Evolutionary conservation across 2,797 vertebrate genomes (phyloP).

Genomic region (Bucorvus abyssinicus): DNA sequence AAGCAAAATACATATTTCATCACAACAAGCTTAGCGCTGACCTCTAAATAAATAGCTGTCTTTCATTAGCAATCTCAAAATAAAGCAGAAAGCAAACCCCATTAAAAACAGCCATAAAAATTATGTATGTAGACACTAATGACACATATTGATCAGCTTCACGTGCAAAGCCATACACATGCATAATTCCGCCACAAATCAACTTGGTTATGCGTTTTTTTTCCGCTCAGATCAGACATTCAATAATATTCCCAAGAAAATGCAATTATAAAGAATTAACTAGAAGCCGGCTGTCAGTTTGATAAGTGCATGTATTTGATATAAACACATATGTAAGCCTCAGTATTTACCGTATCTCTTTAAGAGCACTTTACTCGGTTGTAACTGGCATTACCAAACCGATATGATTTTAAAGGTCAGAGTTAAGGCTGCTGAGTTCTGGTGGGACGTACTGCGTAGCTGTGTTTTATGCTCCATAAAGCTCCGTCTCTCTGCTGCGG

Average conservation of each 20-base stretch:
- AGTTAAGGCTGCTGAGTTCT: constrained; percentile 9
- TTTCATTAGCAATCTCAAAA: constrained; percentile 62
- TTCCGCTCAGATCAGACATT: not conserved
- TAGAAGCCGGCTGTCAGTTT: constrained; percentile 1
- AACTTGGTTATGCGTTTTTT: not conserved
- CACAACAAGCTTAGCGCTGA: constrained; percentile 53
- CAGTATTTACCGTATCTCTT: not conserved
- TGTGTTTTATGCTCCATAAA: constrained; percentile 14
- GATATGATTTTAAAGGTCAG: not conserved
- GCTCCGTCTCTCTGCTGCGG: not conserved
- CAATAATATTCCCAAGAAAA: constrained; percentile 15
- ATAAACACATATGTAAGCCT: not conserved
- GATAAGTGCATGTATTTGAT: not conserved
- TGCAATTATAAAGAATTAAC: constrained; percentile 27
- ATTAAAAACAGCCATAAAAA: constrained; percentile 60
- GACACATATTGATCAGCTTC: constrained; percentile 60
- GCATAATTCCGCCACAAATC: constrained; percentile 50
- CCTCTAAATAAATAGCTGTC: constrained; percentile 63
- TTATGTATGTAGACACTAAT: constrained; percentile 60
- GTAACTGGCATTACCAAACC: not conserved
- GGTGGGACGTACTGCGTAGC: not conserved
- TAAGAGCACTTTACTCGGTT: not conserved
- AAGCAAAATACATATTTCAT: constrained; percentile 63
- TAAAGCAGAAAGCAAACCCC: constrained; percentile 56
- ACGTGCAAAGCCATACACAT: not conserved